These are phyloP conservation scores for Plemyria rubiginata DNA, from an alignment of 2,888 invertebrate species.

Conservation along the genomic window DNA sequence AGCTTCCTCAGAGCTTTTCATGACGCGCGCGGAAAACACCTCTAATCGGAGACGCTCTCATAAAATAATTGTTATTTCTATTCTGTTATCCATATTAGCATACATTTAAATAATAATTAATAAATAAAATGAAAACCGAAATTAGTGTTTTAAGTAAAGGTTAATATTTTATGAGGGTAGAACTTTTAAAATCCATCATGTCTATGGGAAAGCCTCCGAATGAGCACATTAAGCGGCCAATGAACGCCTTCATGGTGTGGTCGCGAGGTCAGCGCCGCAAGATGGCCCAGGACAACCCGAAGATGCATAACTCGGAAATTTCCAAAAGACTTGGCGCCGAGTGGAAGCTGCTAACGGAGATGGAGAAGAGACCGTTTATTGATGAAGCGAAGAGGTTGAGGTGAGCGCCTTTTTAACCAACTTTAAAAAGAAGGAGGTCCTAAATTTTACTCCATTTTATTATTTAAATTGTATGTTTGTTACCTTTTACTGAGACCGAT, in stretches of 20 bases:
- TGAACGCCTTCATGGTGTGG: constrained; percentile 99
- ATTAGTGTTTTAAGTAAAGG: constrained; percentile 28
- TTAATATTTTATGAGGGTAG: constrained; percentile 22
- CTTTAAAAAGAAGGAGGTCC: too few relatives aligned
- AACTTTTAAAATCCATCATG: constrained; percentile 52
- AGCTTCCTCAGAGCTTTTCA: constrained; percentile 82
- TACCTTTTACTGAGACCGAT: too few relatives aligned
- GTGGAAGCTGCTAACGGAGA: constrained; percentile 94
- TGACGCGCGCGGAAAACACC: constrained; percentile 63
- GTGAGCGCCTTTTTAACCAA: constrained; percentile 76
- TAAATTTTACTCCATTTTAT: too few relatives aligned
- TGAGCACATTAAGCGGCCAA: constrained; percentile 96
- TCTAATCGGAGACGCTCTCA: constrained; percentile 36
- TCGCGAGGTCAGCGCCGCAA: constrained; percentile 94
- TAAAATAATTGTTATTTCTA: constrained; percentile 37
- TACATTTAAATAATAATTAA: constrained; percentile 13
- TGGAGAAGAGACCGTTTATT: constrained; percentile 95
- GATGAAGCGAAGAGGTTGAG: constrained; percentile 95
- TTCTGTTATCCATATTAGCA: constrained; percentile 10
- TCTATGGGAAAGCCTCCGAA: constrained; percentile 76
- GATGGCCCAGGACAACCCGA: constrained; percentile 97
- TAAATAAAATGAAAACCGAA: constrained; percentile 24
- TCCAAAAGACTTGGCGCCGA: constrained; percentile 94
- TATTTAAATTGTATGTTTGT: too few relatives aligned
- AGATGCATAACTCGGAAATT: constrained; percentile 97